A percentile compares a stretch with the other conserved stretches of the same genome.
phyloP scores from a whole-genome alignment of 1,140 invertebrate species.

The Epicauta chinensis region DNA sequence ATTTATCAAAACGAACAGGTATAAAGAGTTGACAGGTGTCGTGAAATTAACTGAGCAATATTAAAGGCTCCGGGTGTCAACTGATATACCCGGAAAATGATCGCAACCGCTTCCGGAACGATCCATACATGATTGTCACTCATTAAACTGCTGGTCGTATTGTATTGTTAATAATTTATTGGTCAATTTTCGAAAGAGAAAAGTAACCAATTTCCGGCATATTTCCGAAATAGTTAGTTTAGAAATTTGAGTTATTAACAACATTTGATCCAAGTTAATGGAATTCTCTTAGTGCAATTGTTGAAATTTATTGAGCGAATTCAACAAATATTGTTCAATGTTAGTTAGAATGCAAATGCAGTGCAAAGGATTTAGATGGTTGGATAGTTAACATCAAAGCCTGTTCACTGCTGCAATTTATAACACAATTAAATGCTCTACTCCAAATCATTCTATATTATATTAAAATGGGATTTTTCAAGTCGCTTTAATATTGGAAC shows the following conservation, averaged over 20 bases:
- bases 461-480: conserved; percentile 3
- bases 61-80: conserved; percentile 17
- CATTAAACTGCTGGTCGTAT: conserved; percentile 3
- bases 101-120: conserved; percentile 15
- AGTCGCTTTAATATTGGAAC: conserved; percentile 9
- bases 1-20: conserved; percentile 7
- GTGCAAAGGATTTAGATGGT: conserved; percentile 10
- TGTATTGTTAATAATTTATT: too few relatives aligned
- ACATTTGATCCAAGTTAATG: too few relatives aligned
- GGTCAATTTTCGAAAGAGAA: too few relatives aligned
- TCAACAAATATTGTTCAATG: conserved; percentile 9
- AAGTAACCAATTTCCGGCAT: too few relatives aligned
- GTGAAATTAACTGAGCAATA: conserved; percentile 11
- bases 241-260: too few relatives aligned
- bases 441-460: conserved; percentile 4
- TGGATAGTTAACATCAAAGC: conserved; percentile 11
- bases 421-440: conserved; percentile 14
- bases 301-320: conserved; percentile 11
- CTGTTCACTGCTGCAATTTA: conserved; percentile 13
- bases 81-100: conserved; percentile 17
- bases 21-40: conserved; percentile 16
- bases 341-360: conserved; percentile 7
- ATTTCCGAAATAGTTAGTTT: too few relatives aligned
- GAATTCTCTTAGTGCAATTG: not conserved
- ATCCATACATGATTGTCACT: conserved; percentile 15